These are phyloP conservation scores for Coranthus polyacanthus DNA, from an alignment of 2,797 vertebrate genomes.

Conservation along the genomic window DNA sequence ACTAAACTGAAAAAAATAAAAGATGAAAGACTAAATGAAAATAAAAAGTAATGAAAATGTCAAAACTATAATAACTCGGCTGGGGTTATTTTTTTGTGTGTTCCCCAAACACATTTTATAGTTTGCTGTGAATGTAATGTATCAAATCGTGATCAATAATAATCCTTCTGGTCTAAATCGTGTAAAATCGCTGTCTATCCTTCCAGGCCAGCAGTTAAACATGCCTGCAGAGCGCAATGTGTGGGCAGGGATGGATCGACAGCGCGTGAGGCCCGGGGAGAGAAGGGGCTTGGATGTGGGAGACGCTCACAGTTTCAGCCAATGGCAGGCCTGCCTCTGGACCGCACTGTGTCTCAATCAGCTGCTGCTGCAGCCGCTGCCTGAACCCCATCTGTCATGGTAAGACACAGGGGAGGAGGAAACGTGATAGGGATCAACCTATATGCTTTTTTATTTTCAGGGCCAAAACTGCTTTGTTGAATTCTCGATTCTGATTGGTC, in stretches of 20 bases:
- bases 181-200: not conserved
- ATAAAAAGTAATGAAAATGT: too few relatives aligned
- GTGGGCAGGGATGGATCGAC: conserved; percentile 59
- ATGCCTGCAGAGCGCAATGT: conserved; percentile 65
- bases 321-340: conserved; percentile 96
- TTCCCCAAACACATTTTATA: too few relatives aligned
- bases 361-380: conserved; percentile 87
- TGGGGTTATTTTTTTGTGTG: too few relatives aligned
- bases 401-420: conserved; percentile 60
- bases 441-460: too few relatives aligned
- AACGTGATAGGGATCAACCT: not conserved
- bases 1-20: too few relatives aligned
- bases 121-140: too few relatives aligned
- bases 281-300: conserved; percentile 83
- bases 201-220: conserved; percentile 60
- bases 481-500: too few relatives aligned
- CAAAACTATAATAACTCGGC: too few relatives aligned
- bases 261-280: conserved; percentile 69
- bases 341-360: conserved; percentile 91
- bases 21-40: too few relatives aligned
- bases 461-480: too few relatives aligned
- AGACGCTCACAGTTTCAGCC: conserved; percentile 89
- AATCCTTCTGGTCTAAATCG: not conserved
- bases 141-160: too few relatives aligned
- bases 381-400: conserved; percentile 88